These are phyloP conservation scores for Ditula angustiorana DNA, from an alignment of 2,888 invertebrate genomes.

Conservation along the genomic window DNA sequence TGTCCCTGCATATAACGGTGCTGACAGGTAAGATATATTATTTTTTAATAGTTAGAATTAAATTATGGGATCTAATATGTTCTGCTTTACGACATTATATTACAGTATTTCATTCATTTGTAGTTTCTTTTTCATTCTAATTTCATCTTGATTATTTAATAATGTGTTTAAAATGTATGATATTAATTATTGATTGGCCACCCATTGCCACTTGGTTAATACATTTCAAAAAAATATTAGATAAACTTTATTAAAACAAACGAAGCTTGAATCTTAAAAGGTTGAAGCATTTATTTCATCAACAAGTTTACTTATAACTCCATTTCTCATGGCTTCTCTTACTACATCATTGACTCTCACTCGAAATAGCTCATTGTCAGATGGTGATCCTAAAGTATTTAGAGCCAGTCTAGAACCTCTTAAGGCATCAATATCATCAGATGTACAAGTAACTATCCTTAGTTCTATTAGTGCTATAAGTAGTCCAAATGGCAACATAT, in stretches of 20 bases:
- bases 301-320: constrained; percentile 60
- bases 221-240: too few species aligned
- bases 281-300: constrained; percentile 44
- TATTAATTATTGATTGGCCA: too few species aligned
- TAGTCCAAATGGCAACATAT: constrained; percentile 64
- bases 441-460: constrained; percentile 57
- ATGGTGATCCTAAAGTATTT: constrained; percentile 45
- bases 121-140: neutral
- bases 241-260: too few species aligned
- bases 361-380: constrained; percentile 54
- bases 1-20: constrained; percentile 67
- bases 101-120: neutral
- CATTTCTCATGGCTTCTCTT: constrained; percentile 61
- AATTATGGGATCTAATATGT: too few species aligned
- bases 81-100: neutral
- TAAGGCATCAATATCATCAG: constrained; percentile 55
- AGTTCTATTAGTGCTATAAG: constrained; percentile 68
- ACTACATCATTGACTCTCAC: constrained; percentile 69
- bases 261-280: constrained; percentile 15
- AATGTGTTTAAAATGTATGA: too few species aligned
- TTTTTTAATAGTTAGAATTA: too few species aligned
- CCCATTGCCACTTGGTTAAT: too few species aligned
- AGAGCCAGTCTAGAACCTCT: constrained; percentile 49
- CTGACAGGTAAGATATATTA: constrained; percentile 69
- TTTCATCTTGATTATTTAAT: too few species aligned